Conservation (phyloP, 2,888 invertebrate species). For the Drosophila kanekoi region DNA sequence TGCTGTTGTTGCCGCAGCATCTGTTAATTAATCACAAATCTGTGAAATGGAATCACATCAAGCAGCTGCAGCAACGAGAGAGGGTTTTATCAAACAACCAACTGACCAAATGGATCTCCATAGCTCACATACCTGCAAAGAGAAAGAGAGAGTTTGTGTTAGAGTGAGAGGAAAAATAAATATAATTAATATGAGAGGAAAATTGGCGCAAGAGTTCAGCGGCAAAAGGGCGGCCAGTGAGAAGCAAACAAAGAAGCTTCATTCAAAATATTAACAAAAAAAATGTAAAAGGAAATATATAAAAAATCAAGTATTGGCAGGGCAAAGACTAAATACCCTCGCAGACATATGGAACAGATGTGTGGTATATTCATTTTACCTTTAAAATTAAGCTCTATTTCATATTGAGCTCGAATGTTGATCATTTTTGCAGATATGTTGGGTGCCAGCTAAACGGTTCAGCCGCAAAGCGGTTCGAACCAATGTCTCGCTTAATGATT, state of each 20-base stretch:
- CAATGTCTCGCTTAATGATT: too few species aligned
- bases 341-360: not conserved
- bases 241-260: slow-evolving; percentile 47
- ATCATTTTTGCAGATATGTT: too few species aligned
- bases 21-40: slow-evolving; percentile 64
- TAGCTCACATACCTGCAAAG: slow-evolving; percentile 56
- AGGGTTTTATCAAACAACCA: slow-evolving; percentile 32
- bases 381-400: too few species aligned
- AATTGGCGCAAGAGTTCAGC: slow-evolving; percentile 26
- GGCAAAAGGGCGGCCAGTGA: not conserved
- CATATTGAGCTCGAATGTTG: too few species aligned
- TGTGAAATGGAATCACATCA: slow-evolving; percentile 19
- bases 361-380: not conserved
- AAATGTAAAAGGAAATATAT: not conserved
- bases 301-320: not conserved
- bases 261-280: slow-evolving; percentile 38
- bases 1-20: slow-evolving; percentile 33
- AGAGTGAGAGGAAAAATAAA: slow-evolving; percentile 22
- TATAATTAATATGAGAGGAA: slow-evolving; percentile 46
- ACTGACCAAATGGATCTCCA: slow-evolving; percentile 14
- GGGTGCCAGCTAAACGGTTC: too few species aligned
- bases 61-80: slow-evolving; percentile 45
- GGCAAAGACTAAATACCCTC: not conserved
- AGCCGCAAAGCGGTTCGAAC: too few species aligned
- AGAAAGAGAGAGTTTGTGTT: slow-evolving; percentile 10